Base-by-base conservation (phyloP, 2,888 invertebrate genomes). In the Pyrgus malvae region DNA sequence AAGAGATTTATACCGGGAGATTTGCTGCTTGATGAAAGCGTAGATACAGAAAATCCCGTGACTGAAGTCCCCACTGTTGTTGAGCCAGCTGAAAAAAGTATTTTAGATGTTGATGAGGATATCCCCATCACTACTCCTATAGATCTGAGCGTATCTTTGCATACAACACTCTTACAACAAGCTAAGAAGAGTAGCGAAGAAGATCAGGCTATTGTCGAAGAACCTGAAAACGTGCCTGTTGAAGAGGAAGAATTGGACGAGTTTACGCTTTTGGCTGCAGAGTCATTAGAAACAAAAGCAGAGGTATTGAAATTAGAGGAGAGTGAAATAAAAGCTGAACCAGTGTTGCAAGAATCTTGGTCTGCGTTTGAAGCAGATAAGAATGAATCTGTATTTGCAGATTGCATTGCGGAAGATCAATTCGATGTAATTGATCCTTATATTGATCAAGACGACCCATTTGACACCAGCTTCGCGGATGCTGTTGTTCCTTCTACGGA, bases 401-500 rank as follows among this genome's bases (percentile, higher is more conserved):
- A 87, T 63, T 72, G 82, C 48, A 85, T 90, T 48, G 78, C 80
- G 19, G 90, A 90, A 71, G 89, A 91, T 70, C 83, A 87, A 63
- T 78, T 86, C 59, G 88, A 90, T 67, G 72, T 83, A 2, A 50
- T 80, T 59, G 87, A 87, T 65, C 85, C 82, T 46, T 92, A 92
- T 70, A 70, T 86, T 61, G 92, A 91, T 60, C 91, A 92, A 68
- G 93, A 92, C 67, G 96, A 97, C 91, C 97, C 97, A 0, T 97
- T 97, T 69, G 96, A 97, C 70, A 97, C 97, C 16, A 93, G 95
- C 45, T 96, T 96, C 78, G 96, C 95, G 0, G 95, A 95, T 53
- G 94, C 94, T 67, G 92, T 96, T 41, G 84, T 95, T 48, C 95
- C 94, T 62, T 48, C 67, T 7, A 55, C 67, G 17, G 66, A 72